phyloP scores from a whole-genome alignment of 2,797 vertebrate species.

The Pogoniulus pusillus region DNA sequence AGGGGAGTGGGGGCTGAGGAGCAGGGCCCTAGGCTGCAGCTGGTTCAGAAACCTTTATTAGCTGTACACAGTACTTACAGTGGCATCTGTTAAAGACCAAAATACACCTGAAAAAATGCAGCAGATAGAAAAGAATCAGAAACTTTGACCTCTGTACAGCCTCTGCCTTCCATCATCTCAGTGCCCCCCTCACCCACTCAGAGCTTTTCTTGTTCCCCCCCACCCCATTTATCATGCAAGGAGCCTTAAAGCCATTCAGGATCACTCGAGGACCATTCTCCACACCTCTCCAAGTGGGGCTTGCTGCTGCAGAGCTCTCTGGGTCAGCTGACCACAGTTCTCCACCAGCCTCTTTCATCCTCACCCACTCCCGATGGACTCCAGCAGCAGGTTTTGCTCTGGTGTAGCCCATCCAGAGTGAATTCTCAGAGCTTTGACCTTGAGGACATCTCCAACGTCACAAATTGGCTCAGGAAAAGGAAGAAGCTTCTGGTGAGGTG shows the following conservation, averaged over 20 bases:
- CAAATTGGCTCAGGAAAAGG: background rate
- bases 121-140: constrained; percentile 76
- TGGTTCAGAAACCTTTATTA: constrained; percentile 73
- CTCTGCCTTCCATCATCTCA: background rate
- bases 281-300: background rate
- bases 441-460: background rate
- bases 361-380: background rate
- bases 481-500: background rate
- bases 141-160: constrained; percentile 72
- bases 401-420: background rate
- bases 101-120: constrained; percentile 77
- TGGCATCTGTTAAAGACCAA: constrained; percentile 78
- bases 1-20: background rate
- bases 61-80: constrained; percentile 82
- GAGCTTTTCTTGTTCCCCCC: background rate
- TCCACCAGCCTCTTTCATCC: background rate
- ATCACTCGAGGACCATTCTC: background rate
- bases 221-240: constrained; percentile 33
- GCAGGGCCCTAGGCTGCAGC: background rate
- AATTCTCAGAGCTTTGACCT: background rate
- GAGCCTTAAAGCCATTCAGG: background rate
- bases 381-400: background rate
- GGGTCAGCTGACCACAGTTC: background rate
- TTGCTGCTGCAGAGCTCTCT: constrained; percentile 15
- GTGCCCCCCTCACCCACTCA: background rate